Percentiles rank a stretch among this genome's conserved stretches.
Evolutionary conservation across 2,797 vertebrate genomes (phyloP).

Genomic region (Chaetodon trifasciatus): DNA sequence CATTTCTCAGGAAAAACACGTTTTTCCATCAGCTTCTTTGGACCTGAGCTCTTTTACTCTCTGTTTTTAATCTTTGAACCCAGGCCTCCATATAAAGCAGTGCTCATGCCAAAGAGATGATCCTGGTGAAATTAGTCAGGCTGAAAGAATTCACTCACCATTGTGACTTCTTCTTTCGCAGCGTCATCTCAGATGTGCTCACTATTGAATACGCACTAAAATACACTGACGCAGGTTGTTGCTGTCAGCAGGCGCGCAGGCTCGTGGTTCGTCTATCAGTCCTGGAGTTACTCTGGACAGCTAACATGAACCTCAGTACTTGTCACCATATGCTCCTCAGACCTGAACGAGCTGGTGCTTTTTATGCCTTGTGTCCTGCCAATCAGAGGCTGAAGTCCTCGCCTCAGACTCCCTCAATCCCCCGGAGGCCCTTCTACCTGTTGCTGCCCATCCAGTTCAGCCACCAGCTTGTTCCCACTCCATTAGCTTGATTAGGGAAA

Average conservation of each 20-base stretch:
- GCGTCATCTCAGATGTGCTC: constrained; percentile 45
- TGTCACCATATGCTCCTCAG: constrained; percentile 33
- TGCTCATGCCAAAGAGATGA: no score
- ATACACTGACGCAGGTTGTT: not conserved
- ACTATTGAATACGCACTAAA: not conserved
- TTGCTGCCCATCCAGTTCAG: constrained; percentile 43
- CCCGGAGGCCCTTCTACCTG: constrained; percentile 67
- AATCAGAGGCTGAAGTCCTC: constrained; percentile 55
- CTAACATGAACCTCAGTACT: not conserved
- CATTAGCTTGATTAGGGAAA: constrained; percentile 79
- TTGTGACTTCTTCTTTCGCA: constrained; percentile 19
- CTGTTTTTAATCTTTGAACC: not conserved
- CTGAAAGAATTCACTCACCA: constrained; percentile 61
- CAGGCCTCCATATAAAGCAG: not conserved
- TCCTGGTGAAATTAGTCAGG: no score
- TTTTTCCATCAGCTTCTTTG: not conserved
- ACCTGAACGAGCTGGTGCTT: constrained; percentile 31
- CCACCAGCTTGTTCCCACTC: constrained; percentile 63
- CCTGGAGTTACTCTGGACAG: not conserved
- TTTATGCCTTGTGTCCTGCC: constrained; percentile 61
- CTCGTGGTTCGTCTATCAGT: no score
- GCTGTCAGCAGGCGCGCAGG: not conserved
- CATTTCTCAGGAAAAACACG: not conserved
- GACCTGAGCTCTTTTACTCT: not conserved
- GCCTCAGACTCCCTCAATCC: constrained; percentile 61